Evolutionary conservation across 1,140 invertebrate species (phyloP), one percentile per base, ranked within the genome.

Genomic region (Ips typographus): DNA sequence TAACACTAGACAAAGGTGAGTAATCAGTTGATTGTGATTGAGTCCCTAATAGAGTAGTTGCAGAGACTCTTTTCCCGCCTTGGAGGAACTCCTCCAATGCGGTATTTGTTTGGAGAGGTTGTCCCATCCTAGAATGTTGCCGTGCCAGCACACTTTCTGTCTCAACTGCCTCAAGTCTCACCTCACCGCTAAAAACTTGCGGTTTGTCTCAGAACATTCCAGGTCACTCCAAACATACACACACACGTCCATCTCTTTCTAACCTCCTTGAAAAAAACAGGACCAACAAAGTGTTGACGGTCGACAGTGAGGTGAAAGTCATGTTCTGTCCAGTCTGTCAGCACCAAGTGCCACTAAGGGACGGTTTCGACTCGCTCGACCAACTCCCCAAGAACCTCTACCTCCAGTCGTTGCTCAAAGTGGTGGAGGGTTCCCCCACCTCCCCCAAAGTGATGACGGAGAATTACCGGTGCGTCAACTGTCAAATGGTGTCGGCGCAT

Each of bases 131-230:
- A 88, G 87, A 76, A 87, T 91, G 82, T 78, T 92, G 68, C 87
- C 88, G 2, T 92, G 90, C 76, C 90, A 91, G 76, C 90, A 91
- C 78, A 91, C 90, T 0, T 92, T 91, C 78, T 92, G 91, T 75
- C 76, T 85, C 49, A 77, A 83, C 8, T 91, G 89, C 73, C 82
- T 91, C 6, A 81, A 83, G 70, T 80, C 79, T 47, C 83, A 84
- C 57, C n/a, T 75, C 3, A 77, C 80, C n/a, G 78, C 78, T 60
- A 71, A 72, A 67, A 72, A 70, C 44, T 44, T 70, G 41, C 65
- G 65, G n/a, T 37, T 64, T 42, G 44, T 1, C 8, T 37, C 41
- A 39, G 4, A 53, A 4, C 6, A 7, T 4, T 8, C 52, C 1
- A 7, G 6, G 4, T 53, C 6, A 1, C 4, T 36, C 22, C 22